Percentiles rank a stretch among this genome's conserved stretches.
Evolutionary conservation across 2,888 invertebrate species (phyloP).

Genomic region (Drosophila kokeensis): DNA sequence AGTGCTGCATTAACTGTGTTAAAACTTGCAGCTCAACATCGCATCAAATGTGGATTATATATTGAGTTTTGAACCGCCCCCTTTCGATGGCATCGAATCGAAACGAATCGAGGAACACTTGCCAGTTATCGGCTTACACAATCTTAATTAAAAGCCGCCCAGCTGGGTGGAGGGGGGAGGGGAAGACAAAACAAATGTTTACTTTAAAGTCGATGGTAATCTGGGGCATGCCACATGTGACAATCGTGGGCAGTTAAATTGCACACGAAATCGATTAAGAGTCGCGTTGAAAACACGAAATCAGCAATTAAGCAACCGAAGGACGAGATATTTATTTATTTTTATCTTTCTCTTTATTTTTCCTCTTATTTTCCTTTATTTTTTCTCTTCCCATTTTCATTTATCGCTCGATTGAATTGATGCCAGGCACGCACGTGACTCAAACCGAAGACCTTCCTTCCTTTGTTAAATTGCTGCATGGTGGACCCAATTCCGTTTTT

Average conservation of each 20-base stretch:
- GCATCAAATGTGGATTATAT: slow-evolving; percentile 21
- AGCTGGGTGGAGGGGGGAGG: slow-evolving; percentile 2
- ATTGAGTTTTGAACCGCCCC: slow-evolving; percentile 42
- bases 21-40: background rate
- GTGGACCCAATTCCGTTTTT: background rate
- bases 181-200: slow-evolving; percentile 72
- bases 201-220: slow-evolving; percentile 67
- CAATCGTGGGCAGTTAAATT: slow-evolving; percentile 66
- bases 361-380: slow-evolving; percentile 11
- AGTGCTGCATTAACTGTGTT: slow-evolving; percentile 1
- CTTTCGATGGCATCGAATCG: slow-evolving; percentile 29
- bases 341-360: slow-evolving; percentile 23
- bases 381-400: slow-evolving; percentile 16
- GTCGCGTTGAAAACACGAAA: slow-evolving; percentile 69
- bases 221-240: slow-evolving; percentile 54
- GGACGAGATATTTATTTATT: slow-evolving; percentile 53
- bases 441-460: slow-evolving; percentile 17
- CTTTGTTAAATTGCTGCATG: slow-evolving; percentile 7
- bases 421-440: slow-evolving; percentile 67
- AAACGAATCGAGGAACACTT: slow-evolving; percentile 47
- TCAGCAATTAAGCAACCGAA: slow-evolving; percentile 70
- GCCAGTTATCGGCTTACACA: slow-evolving; percentile 64
- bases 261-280: slow-evolving; percentile 70
- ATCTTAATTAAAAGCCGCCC: slow-evolving; percentile 75
- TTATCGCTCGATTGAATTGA: slow-evolving; percentile 56